A percentile compares a stretch with the other conserved stretches of the same genome.
These are phyloP conservation scores for Oncorhynchus keta DNA, from an alignment of 2,113 vertebrate species.

Conservation along the genomic window DNA sequence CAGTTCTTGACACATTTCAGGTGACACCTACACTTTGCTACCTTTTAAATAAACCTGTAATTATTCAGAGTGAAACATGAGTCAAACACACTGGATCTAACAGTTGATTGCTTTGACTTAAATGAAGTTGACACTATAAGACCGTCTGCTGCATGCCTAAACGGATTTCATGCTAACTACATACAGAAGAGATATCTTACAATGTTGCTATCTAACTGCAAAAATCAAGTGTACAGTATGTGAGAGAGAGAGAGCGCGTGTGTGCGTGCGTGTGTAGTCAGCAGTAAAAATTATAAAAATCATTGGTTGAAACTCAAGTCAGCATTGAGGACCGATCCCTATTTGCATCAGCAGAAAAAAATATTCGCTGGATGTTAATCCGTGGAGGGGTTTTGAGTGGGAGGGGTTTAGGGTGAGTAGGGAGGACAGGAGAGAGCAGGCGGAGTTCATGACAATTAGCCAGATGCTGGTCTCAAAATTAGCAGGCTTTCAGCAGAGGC, in stretches of 20 bases:
- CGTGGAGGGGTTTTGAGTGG: slow-evolving; percentile 44
- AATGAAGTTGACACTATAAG: slow-evolving; percentile 65
- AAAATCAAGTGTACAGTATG: not conserved
- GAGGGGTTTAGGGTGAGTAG: slow-evolving; percentile 35
- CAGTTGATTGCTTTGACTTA: slow-evolving; percentile 34
- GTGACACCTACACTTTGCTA: slow-evolving; percentile 64
- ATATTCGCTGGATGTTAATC: slow-evolving; percentile 50
- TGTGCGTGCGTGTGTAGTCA: not conserved
- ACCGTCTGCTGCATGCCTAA: slow-evolving; percentile 46
- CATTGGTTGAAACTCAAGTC: slow-evolving; percentile 2
- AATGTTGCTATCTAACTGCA: too few species aligned
- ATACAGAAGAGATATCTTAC: too few species aligned
- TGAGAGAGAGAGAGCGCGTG: slow-evolving; percentile 23
- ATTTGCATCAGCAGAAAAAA: slow-evolving; percentile 19
- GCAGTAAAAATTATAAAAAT: not conserved
- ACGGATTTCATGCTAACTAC: too few species aligned
- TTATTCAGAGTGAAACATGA: slow-evolving; percentile 70
- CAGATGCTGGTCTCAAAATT: slow-evolving; percentile 49
- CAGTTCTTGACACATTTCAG: slow-evolving; percentile 37
- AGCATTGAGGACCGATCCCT: not conserved
- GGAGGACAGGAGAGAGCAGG: too few species aligned
- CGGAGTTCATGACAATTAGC: slow-evolving; percentile 63
- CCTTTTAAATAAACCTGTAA: slow-evolving; percentile 73
- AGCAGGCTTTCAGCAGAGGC: slow-evolving; percentile 29
- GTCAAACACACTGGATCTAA: slow-evolving; percentile 63